Evolutionary conservation across 2,888 invertebrate species (phyloP), one percentile per base, ranked within the genome.

Genomic region (Drosophila yooni): DNA sequence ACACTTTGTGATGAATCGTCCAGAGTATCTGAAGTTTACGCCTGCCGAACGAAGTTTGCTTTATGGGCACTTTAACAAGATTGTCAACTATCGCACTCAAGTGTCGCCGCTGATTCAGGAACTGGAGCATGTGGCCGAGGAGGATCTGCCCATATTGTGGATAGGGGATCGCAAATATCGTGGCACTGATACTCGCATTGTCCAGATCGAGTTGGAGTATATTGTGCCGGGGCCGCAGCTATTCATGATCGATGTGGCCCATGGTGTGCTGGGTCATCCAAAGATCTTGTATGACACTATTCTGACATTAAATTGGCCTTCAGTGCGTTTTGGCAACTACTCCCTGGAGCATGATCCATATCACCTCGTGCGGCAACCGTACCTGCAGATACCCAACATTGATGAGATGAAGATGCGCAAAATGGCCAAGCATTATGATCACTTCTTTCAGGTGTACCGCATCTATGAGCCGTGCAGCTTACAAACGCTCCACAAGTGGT

Each of bases 91-190:
- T 76, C 91, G 92, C 2, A 69, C 75, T 3, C 93, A 93, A 70
- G 73, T 82, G 8, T 93, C 93, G 1, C 93, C 93, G 0, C 72
- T 93, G 3, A 81, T 92, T n/a, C 89, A 91, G 71, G 93, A 93
- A 48, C 69, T 93, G 6, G 48, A 73, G 36, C 80, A 79, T 65
- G 79, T 92, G 3, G 33, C 69, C 15, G 74, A 81, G 0, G 76
- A 88, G 54, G 90, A 93, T 81, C 61, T 85, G 18, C 91, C 92
- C 4, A 79, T 93, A 13, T 72, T 93, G 38, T 93, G 92, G 92
- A 91, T 92, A n/a, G 92, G 93, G 0, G 85, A 91, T 38, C 89
- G 91, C 4, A 92, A 92, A 71, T 93, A 93, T 80, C 90, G 91
- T 2, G 93, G 93, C 34, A 92, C 82, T 5, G 89, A 93, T 76